Base-by-base conservation (phyloP, 1,140 invertebrate species). In the Eueides isabella region DNA sequence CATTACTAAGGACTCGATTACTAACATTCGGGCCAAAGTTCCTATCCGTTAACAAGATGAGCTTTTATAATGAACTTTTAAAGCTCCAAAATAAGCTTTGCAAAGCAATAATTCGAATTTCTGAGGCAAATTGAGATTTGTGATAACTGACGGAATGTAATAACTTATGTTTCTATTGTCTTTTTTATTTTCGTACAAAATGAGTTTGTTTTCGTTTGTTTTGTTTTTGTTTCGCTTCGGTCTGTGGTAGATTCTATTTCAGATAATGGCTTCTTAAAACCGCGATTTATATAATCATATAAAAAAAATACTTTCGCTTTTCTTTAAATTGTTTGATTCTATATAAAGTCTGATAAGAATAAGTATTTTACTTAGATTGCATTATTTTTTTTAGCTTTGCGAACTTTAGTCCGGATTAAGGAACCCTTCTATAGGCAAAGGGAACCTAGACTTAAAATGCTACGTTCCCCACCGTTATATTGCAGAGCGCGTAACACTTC, bases 1-100 rank as follows among this genome's bases (percentile, higher is more conserved):
- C 48, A 55, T 55, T 55, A 26, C 61, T 71, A 63, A 64, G 69
- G 29, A 71, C 19, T 71, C 64, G 69, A 71, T 71, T 71, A 71
- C 33, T 63, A 26, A 68, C 41, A 55, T 67, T 41, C 28, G 28
- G 41, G 66, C 41, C 66, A 67, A 67, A 55, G 16, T 67, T 67
- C 14, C 35, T 38, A 63, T 63, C 61, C 19, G 31, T 35, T 71
- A 26, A 62, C 28, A 38, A 61, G 67, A 38, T 14, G 55, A 23
- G 41, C 35, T 61, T 70, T 70, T 41, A 63, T 71, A 71, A 71
- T 28, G 31, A 55, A 55, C 48, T 26, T 55, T 55, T 30, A 71
- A 41, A 33, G 38, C 38, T 33, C 23, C 44, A 28, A 38, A 44
- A 71, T 71, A 63, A 44, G 69, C 19, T 71, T 38, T 71, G 62